These are phyloP conservation scores for Cirrhinus mrigala DNA, from an alignment of 2,797 vertebrate genomes.

Conservation along the genomic window DNA sequence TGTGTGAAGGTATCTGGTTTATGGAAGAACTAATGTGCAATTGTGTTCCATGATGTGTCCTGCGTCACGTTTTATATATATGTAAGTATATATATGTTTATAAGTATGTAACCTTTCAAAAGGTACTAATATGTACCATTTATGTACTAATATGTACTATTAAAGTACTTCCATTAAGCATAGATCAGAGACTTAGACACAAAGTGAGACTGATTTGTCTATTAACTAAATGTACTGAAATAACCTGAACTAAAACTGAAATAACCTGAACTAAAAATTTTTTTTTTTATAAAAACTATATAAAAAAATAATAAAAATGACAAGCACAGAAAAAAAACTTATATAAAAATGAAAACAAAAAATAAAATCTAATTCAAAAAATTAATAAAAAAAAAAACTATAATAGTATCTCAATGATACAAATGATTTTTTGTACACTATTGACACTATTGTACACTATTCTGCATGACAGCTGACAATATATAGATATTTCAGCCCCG, in stretches of 20 bases:
- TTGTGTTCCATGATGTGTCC: constrained; percentile 29
- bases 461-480: background rate
- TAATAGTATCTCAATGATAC: too few species aligned
- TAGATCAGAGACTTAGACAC: background rate
- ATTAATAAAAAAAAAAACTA: too few species aligned
- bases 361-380: background rate
- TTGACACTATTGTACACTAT: background rate
- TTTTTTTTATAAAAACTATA: background rate
- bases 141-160: background rate
- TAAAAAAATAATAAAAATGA: too few species aligned
- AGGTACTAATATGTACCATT: too few species aligned
- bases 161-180: background rate
- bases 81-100: too few species aligned
- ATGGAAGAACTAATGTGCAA: background rate
- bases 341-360: background rate
- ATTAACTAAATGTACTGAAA: background rate
- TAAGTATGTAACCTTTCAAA: too few species aligned
- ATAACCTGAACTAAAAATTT: too few species aligned
- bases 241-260: background rate
- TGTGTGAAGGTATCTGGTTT: background rate
- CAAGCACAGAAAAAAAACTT: background rate
- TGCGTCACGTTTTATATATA: background rate
- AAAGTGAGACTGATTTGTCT: background rate
- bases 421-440: background rate
- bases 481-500: background rate